These are phyloP conservation scores for Octodonta nipae DNA, from an alignment of 2,888 invertebrate species.

Conservation along the genomic window DNA sequence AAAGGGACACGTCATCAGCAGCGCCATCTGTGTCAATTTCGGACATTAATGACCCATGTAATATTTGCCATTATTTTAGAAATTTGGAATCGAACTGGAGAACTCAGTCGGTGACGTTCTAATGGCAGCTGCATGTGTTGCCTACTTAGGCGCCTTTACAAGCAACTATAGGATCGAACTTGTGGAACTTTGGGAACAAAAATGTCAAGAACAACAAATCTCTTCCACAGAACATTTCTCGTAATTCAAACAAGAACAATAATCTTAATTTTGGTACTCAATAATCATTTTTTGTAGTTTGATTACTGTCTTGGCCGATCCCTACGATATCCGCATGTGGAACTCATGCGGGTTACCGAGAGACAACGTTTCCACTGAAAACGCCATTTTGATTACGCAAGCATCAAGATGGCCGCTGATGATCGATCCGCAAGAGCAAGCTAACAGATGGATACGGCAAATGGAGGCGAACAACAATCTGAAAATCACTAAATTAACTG, in stretches of 20 bases:
- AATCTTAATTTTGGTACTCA: too few relatives aligned
- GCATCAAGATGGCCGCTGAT: slow-evolving; percentile 79
- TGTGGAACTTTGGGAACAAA: slow-evolving; percentile 51
- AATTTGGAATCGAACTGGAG: slow-evolving; percentile 50
- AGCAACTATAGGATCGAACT: slow-evolving; percentile 55
- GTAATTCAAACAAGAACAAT: slow-evolving; percentile 24
- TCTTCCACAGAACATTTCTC: slow-evolving; percentile 57
- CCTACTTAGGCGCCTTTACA: slow-evolving; percentile 86
- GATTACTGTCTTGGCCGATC: slow-evolving; percentile 60
- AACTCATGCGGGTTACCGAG: slow-evolving; percentile 78
- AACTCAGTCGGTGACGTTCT: slow-evolving; percentile 78
- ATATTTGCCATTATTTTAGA: slow-evolving; percentile 31
- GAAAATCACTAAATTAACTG: slow-evolving; percentile 66
- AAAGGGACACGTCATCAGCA: too few relatives aligned
- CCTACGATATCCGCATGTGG: slow-evolving; percentile 80
- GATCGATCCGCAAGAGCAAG: slow-evolving; percentile 93
- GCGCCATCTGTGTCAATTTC: too few relatives aligned
- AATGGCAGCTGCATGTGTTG: slow-evolving; percentile 74
- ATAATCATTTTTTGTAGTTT: too few relatives aligned
- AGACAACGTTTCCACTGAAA: slow-evolving; percentile 80
- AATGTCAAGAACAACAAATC: slow-evolving; percentile 52
- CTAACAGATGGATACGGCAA: slow-evolving; percentile 82
- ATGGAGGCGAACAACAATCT: slow-evolving; percentile 68
- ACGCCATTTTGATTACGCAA: slow-evolving; percentile 76
- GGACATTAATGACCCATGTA: too few relatives aligned